Percentiles rank a stretch among this genome's conserved stretches.
Evolutionary conservation across 2,113 vertebrate species (phyloP).

Genomic region (Quiscalus mexicanus): DNA sequence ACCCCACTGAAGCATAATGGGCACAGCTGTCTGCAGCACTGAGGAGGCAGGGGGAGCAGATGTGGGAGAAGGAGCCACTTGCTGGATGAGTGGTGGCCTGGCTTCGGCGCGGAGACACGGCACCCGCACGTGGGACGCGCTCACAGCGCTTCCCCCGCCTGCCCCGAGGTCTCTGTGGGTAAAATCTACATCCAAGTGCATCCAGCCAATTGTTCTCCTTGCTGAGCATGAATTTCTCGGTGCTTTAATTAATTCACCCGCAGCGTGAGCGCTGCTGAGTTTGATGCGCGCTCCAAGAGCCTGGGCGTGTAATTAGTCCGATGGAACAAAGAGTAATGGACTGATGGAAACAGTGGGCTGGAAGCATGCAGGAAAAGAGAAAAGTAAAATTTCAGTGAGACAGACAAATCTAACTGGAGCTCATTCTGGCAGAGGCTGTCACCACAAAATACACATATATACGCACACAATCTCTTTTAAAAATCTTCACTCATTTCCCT

Average conservation of each 20-base stretch:
- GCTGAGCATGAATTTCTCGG: constrained; percentile 9
- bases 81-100: not conserved
- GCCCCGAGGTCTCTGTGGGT: not conserved
- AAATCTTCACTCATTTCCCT: not conserved
- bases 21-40: not conserved
- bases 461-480: accelerated
- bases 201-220: not conserved
- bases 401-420: not conserved
- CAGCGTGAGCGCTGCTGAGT: not conserved
- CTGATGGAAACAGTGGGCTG: not conserved
- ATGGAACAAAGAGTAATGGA: constrained; percentile 20
- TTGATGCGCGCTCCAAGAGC: not conserved
- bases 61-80: not conserved
- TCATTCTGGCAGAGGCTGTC: not conserved
- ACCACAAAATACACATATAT: not conserved
- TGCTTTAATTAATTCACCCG: constrained; percentile 52
- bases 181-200: not conserved
- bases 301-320: not conserved
- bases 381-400: not conserved
- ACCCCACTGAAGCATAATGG: constrained; percentile 3
- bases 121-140: not conserved
- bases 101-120: not conserved
- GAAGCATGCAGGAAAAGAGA: not conserved
- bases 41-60: not conserved
- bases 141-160: not conserved